Percentiles rank a stretch among this genome's conserved stretches.
These are phyloP conservation scores for Epinotia ramella DNA, from an alignment of 2,888 invertebrate genomes.

Conservation along the genomic window DNA sequence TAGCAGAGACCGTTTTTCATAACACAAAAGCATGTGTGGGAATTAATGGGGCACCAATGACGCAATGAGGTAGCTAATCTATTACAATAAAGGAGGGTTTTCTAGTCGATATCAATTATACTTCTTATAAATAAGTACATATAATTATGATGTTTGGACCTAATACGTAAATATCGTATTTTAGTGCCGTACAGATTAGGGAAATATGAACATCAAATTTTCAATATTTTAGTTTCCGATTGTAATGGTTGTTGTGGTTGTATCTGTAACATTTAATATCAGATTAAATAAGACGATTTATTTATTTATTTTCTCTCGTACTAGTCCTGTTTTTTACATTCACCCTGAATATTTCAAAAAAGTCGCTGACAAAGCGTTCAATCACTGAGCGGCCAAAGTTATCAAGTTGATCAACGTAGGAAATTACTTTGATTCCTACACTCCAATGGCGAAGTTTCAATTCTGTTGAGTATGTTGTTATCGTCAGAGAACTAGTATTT, in stretches of 20 bases:
- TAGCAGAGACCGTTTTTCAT: too few relatives aligned
- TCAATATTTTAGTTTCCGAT: not conserved
- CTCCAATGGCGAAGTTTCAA: not conserved
- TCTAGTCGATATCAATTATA: too few relatives aligned
- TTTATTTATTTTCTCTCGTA: not conserved
- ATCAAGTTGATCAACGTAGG: conserved; percentile 29
- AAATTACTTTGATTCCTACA: conserved; percentile 6
- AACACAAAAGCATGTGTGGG: not conserved
- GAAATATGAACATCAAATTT: not conserved
- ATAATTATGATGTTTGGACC: too few relatives aligned
- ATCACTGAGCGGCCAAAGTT: conserved; percentile 28
- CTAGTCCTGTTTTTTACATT: not conserved
- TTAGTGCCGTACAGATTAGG: not conserved
- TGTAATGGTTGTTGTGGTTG: not conserved
- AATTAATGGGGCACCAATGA: not conserved
- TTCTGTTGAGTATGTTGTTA: not conserved
- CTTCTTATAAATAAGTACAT: too few relatives aligned
- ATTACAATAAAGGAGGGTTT: too few relatives aligned
- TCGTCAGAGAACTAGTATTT: not conserved
- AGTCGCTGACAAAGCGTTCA: conserved; percentile 7
- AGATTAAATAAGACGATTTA: not conserved
- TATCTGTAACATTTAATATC: not conserved
- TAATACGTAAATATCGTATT: too few relatives aligned
- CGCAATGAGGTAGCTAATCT: not conserved
- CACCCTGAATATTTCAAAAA: conserved; percentile 1